phyloP scores from a whole-genome alignment of 2,113 vertebrate genomes.

The Pelecanoides urinatrix region DNA sequence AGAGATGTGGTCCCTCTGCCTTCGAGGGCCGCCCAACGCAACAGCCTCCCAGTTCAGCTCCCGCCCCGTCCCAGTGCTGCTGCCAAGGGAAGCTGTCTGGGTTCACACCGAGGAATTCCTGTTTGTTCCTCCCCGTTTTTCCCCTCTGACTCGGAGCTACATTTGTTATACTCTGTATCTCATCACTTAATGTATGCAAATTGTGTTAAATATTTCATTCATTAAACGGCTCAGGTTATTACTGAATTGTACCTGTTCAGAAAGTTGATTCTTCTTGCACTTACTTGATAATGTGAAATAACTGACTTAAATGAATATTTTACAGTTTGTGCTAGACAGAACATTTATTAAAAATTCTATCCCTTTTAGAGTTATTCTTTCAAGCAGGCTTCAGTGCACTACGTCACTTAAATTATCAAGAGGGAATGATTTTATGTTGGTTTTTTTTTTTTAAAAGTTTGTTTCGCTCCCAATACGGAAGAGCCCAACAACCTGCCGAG shows the following conservation, averaged over 20 bases:
- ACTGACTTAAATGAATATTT: constrained; percentile 63
- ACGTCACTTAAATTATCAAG: not conserved
- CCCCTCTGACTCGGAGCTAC: not conserved
- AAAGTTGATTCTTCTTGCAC: constrained; percentile 61
- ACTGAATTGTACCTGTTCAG: constrained; percentile 45
- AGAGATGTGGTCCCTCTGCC: accelerated
- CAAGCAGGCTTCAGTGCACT: not conserved
- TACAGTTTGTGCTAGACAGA: constrained; percentile 72
- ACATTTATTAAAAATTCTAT: constrained; percentile 77
- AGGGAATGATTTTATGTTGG: not conserved
- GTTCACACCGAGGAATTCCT: not conserved
- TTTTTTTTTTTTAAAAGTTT: not conserved
- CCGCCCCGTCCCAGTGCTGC: not conserved
- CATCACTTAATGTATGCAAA: constrained; percentile 40
- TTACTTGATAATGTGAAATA: constrained; percentile 42
- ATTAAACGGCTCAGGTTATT: constrained; percentile 61
- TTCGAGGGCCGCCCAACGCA: not conserved
- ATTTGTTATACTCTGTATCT: not conserved
- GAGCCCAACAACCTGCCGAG: not conserved
- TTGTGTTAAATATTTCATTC: constrained; percentile 67
- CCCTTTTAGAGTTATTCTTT: constrained; percentile 68
- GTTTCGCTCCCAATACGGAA: not conserved
- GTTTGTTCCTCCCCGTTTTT: not conserved
- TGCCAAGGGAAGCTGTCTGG: accelerated
- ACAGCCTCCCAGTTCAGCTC: not conserved